Percentiles rank a stretch among this genome's conserved stretches.
Conservation (phyloP, 2,113 vertebrate species). For the Lamprotornis superbus region DNA sequence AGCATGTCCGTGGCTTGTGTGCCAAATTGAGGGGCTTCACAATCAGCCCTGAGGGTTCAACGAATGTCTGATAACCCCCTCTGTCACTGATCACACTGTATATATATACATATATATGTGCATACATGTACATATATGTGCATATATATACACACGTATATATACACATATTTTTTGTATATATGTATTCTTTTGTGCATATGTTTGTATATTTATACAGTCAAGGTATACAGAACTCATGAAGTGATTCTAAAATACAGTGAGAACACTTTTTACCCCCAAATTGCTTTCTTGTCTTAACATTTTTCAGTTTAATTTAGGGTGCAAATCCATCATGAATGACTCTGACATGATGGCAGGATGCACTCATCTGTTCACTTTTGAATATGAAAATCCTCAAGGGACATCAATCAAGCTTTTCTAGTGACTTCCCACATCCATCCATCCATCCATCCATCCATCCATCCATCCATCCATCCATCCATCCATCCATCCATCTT, state of each 20-base stretch:
- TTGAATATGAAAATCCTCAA: background rate
- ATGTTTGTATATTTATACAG: background rate
- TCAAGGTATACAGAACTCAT: background rate
- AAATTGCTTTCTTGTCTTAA: background rate
- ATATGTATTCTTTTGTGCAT: background rate
- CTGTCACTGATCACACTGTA: background rate
- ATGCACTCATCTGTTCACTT: background rate
- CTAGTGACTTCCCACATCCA: background rate
- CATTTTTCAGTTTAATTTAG: background rate
- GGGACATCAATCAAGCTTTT: slow-evolving; percentile 17
- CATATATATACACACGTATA: rapidly evolving
- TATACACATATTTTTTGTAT: rapidly evolving
- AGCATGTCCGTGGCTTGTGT: background rate
- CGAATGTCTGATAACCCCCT: background rate
- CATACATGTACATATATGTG: too few relatives aligned
- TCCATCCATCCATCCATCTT: background rate
- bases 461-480: background rate
- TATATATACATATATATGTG: too few relatives aligned
- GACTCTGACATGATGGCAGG: background rate
- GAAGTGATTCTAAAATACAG: background rate
- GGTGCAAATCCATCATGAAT: slow-evolving; percentile 1
- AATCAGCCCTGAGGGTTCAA: background rate
- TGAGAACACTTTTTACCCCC: background rate
- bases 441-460: background rate
- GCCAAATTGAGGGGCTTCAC: background rate